These are phyloP conservation scores for Progne subis DNA, from an alignment of 2,113 vertebrate genomes.

Conservation along the genomic window DNA sequence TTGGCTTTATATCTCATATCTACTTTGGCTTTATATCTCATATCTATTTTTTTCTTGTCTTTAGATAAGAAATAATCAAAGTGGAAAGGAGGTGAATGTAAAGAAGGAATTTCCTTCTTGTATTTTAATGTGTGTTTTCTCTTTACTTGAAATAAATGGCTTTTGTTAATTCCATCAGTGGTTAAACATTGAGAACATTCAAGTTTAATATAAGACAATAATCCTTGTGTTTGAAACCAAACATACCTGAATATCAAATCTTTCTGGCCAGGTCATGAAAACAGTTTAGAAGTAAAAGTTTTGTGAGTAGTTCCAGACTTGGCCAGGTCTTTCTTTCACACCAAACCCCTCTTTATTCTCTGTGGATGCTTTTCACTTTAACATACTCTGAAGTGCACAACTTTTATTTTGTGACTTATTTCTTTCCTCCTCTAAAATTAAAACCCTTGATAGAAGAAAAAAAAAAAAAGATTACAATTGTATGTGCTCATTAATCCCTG, in stretches of 20 bases:
- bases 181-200: background rate
- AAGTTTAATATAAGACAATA: background rate
- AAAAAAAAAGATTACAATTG: background rate
- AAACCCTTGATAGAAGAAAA: background rate
- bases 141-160: background rate
- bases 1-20: background rate
- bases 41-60: background rate
- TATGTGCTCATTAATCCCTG: slow-evolving; percentile 8
- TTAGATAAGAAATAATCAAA: background rate
- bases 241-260: background rate
- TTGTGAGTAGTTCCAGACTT: background rate
- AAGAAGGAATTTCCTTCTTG: background rate
- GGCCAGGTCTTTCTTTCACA: background rate
- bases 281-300: background rate
- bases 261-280: background rate
- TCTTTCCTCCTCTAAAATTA: background rate
- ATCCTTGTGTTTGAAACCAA: background rate
- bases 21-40: background rate
- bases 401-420: background rate
- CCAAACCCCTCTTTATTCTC: background rate
- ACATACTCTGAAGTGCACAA: background rate
- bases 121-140: background rate
- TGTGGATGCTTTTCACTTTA: background rate
- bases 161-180: background rate
- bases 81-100: background rate